Conservation (phyloP, 2,888 invertebrate genomes). For the Plusia festucae region DNA sequence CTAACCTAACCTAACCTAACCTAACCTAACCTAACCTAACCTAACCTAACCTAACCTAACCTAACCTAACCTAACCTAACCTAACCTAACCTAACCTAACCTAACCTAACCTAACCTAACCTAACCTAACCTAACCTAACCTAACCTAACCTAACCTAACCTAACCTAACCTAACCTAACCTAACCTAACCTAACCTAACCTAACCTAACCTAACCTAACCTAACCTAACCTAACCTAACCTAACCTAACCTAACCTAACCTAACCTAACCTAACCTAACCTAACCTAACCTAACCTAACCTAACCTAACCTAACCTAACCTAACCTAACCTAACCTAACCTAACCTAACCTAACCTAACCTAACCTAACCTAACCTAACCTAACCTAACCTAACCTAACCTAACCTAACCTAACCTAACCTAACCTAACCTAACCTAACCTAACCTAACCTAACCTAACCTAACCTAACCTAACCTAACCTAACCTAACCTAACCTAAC, state of each 20-base stretch:
- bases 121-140: conserved; percentile 5
- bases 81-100: conserved; percentile 13
- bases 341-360: conserved; percentile 2
- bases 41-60: conserved; percentile 25
- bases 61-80: conserved; percentile 25
- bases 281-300: conserved; percentile 5
- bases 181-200: conserved; percentile 6
- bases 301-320: conserved; percentile 6
- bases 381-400: too few species aligned
- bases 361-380: too few species aligned
- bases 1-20: too few species aligned
- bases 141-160: conserved; percentile 6
- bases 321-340: conserved; percentile 6
- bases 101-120: conserved; percentile 6
- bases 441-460: too few species aligned
- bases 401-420: too few species aligned
- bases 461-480: too few species aligned
- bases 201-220: conserved; percentile 6
- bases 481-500: too few species aligned
- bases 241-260: conserved; percentile 6
- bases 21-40: conserved; percentile 17
- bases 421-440: too few species aligned
- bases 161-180: conserved; percentile 6
- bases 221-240: conserved; percentile 6
- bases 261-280: conserved; percentile 6